Conservation (phyloP, 2,888 invertebrate species). For the Agrochola macilenta region DNA sequence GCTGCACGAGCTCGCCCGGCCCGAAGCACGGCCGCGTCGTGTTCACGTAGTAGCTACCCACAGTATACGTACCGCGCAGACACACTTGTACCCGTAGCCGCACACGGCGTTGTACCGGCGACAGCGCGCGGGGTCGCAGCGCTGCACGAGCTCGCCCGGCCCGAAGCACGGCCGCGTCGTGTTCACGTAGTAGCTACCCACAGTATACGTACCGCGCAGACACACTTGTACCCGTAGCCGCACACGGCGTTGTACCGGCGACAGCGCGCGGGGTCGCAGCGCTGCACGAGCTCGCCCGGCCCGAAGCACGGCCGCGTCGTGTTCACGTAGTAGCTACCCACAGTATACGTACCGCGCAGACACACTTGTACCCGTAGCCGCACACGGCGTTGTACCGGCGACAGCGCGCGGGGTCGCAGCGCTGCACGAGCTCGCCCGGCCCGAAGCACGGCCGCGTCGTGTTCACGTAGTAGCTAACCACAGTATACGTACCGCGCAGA, state of each 20-base stretch:
- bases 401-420: slow-evolving; percentile 92
- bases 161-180: slow-evolving; percentile 93
- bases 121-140: slow-evolving; percentile 89
- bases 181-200: slow-evolving; percentile 91
- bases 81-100: slow-evolving; percentile 84
- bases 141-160: slow-evolving; percentile 93
- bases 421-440: slow-evolving; percentile 93
- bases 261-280: slow-evolving; percentile 92
- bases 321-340: slow-evolving; percentile 91
- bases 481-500: slow-evolving; percentile 83
- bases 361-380: slow-evolving; percentile 84
- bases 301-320: slow-evolving; percentile 93
- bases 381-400: slow-evolving; percentile 94
- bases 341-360: slow-evolving; percentile 83
- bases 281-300: slow-evolving; percentile 93
- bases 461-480: slow-evolving; percentile 91
- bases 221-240: slow-evolving; percentile 84
- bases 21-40: slow-evolving; percentile 36
- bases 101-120: slow-evolving; percentile 94
- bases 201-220: slow-evolving; percentile 83
- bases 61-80: slow-evolving; percentile 83
- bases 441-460: slow-evolving; percentile 93
- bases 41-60: neutral
- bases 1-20: slow-evolving; percentile 10
- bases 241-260: slow-evolving; percentile 94